Evolutionary conservation across 2,113 vertebrate genomes (phyloP), one percentile per base, ranked within the genome.

Genomic region (Aspiorhynchus laticeps): DNA sequence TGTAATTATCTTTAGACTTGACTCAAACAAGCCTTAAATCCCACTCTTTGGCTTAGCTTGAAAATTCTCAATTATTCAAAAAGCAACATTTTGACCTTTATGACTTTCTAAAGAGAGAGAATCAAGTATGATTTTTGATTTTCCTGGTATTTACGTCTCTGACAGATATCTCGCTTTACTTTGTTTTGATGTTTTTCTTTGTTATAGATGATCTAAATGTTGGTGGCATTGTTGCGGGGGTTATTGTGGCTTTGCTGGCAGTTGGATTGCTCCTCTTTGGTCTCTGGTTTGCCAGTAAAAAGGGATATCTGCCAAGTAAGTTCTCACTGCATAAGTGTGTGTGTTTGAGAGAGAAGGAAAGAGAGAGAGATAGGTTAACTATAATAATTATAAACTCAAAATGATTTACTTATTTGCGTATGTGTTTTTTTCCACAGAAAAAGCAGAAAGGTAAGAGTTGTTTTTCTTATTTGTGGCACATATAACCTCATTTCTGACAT

Each of bases 271-370:
- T 96, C 53, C 87, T 5, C 86, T 82, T 93, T 78, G 95, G 84
- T 14, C 7, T 96, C 90, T 95, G 94, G 97, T 98, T 94, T 8
- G 97, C 97, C 84, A 86, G 95, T 65, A 95, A 93, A 81, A 96
- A 96, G 15, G 97, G 97, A 91, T 98, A 95, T 92, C 95, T 98
- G 46, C 93, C 95, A 73, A 95, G 97, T 98, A 89, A 96, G 97
- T 94, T 24, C 41, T 24, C 11, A 12, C 46, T 83, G 7, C 0
- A 2, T 24, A 6, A 2, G 26, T 79, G 26, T 84, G 24, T n/a
- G 51, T 17, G 48, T 15, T 3, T 12, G 69, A 24, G 69, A 24
- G 26, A 2, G n/a, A 28, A 2, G 0, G 61, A 65, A 0, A 7
- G 56, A 59, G 12, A 21, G 17, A 10, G 4, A 21, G 15, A 51